Conservation (phyloP, 2,113 vertebrate species). For the Centrocercus urophasianus region DNA sequence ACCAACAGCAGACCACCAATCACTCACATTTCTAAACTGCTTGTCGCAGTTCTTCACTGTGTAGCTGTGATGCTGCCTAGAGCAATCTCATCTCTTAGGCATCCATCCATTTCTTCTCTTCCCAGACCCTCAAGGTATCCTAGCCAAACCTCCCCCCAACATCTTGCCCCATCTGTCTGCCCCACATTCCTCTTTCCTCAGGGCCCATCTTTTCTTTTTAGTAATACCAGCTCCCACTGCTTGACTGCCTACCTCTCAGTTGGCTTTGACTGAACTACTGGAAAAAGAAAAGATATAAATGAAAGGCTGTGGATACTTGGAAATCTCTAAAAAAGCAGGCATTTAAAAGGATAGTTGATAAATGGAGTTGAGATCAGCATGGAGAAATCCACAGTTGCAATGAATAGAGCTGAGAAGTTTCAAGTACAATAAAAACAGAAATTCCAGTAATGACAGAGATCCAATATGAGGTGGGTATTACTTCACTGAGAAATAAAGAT, state of each 20-base stretch:
- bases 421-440: background rate
- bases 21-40: background rate
- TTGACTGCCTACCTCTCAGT: background rate
- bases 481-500: background rate
- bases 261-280: background rate
- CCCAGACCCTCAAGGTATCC: slow-evolving; percentile 7
- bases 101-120: background rate
- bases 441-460: background rate
- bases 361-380: background rate
- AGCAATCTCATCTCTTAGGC: slow-evolving; percentile 42
- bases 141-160: background rate
- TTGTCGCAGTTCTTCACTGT: background rate
- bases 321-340: background rate
- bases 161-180: slow-evolving; percentile 30
- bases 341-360: background rate
- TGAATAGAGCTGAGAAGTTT: background rate
- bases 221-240: background rate
- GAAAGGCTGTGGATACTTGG: background rate
- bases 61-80: slow-evolving; percentile 36
- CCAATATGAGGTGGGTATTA: background rate
- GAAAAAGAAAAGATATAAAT: background rate
- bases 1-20: background rate
- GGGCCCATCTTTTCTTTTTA: background rate
- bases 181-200: slow-evolving; percentile 1
- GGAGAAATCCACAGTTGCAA: background rate